Evolutionary conservation across 2,113 vertebrate species (phyloP), one percentile per base, ranked within the genome.

Genomic region (Rhinolophus sinicus): DNA sequence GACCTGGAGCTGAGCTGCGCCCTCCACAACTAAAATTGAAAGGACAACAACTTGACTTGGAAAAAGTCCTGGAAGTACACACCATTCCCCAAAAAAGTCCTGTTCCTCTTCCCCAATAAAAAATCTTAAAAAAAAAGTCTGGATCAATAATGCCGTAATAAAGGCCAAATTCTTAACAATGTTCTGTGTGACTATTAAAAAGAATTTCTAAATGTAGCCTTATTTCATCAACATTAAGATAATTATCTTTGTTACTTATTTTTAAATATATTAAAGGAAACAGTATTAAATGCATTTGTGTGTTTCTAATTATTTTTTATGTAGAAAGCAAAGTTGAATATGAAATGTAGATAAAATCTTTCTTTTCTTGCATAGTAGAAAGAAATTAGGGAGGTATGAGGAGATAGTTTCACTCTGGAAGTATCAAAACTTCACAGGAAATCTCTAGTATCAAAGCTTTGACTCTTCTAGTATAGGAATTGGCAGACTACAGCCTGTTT

Each of bases 221-320:
- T 91, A 40, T 67, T 87, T 87, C 6, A 86, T 6, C 67, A 95
- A 69, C 26, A 60, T 7, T 80, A 50, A 82, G 35, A 95, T 88
- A 85, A 92, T 60, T 22, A 62, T 75, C n/a, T 47, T 80, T 87
- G n/a, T 21, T 65, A 6, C 6, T 82, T 90, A 82, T 72, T 82
- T 96, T 65, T 38, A 93, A 89, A 65, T 12, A 28, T 3, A 70
- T 60, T 52, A 84, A 87, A 89, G 44, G 76, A 82, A 94, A 73
- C n/a, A 6, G 16, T 62, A 14, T 60, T 93, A 70, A 62, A 50
- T 67, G 16, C 72, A 73, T 35, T 44, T 65, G 22, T 38, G 10
- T 80, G 73, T 50, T 92, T 84, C n/a, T 88, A 76, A 81, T 92
- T 89, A 44, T 44, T 50, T 77, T 96, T 93, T 60, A 84, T n/a